Conservation (phyloP, 1,140 invertebrate species). For the Harlomillsia oculata region DNA sequence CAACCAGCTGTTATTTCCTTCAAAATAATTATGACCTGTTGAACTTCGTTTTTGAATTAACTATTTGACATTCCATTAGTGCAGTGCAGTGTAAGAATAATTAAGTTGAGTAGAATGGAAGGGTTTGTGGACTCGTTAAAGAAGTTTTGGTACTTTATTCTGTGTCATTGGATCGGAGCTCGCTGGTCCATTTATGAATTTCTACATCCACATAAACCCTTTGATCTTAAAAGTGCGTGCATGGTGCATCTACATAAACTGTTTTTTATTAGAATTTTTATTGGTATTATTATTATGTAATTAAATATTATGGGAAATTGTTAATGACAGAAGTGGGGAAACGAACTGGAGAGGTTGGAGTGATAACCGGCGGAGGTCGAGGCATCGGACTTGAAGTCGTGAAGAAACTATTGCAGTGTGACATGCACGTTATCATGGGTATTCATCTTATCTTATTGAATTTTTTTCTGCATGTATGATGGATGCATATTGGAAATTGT, state of each 20-base stretch:
- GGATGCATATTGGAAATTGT: background rate
- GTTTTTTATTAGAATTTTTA: background rate
- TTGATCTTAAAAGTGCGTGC: background rate
- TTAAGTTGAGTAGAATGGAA: too few species aligned
- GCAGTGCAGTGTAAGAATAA: too few species aligned
- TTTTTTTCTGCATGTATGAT: background rate
- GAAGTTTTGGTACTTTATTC: background rate
- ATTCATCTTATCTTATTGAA: conserved; percentile 34
- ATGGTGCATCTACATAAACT: background rate
- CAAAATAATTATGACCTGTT: too few species aligned
- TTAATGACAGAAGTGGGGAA: conserved; percentile 46
- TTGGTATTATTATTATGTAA: background rate
- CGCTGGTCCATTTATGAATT: background rate
- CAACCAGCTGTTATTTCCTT: too few species aligned
- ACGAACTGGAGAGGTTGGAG: conserved; percentile 57
- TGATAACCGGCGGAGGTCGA: conserved; percentile 76
- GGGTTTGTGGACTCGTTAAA: too few species aligned
- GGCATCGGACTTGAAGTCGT: conserved; percentile 80
- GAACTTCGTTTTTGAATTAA: too few species aligned
- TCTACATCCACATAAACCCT: background rate
- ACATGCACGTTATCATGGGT: conserved; percentile 78
- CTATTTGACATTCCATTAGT: too few species aligned
- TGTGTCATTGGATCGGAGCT: background rate
- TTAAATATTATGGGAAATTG: conserved; percentile 4
- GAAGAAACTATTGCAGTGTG: conserved; percentile 62